These are phyloP conservation scores for Polylopha cassiicola DNA, from an alignment of 2,888 invertebrate species.

Conservation along the genomic window DNA sequence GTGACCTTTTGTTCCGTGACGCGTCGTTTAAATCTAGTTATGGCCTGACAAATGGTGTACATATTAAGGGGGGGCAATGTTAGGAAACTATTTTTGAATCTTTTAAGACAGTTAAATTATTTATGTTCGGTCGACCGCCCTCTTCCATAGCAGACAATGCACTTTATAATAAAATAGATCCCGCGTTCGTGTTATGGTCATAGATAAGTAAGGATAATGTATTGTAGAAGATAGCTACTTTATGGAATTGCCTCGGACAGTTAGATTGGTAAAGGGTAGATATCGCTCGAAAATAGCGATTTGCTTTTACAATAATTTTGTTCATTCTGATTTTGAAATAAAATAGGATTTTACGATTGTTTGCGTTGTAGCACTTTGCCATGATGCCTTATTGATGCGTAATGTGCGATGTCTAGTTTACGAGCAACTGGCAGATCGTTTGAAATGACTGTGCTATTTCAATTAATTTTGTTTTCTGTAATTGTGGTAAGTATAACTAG, in stretches of 20 bases:
- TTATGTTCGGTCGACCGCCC: constrained; percentile 70
- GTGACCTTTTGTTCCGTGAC: constrained; percentile 59
- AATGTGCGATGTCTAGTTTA: too few relatives aligned
- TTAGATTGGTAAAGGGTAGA: constrained; percentile 67
- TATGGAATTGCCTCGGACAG: constrained; percentile 68
- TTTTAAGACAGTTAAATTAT: constrained; percentile 78
- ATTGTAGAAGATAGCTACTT: constrained; percentile 70
- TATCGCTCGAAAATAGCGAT: constrained; percentile 53
- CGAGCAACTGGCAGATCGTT: too few relatives aligned
- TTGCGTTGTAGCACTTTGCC: constrained; percentile 30
- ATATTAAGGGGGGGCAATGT: constrained; percentile 76
- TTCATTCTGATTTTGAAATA: constrained; percentile 39
- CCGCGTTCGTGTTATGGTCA: constrained; percentile 67
- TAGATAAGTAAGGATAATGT: constrained; percentile 72
- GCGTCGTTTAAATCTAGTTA: constrained; percentile 75
- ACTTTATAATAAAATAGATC: constrained; percentile 76
- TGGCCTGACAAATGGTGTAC: constrained; percentile 77
- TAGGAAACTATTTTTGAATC: constrained; percentile 78
- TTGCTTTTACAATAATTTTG: constrained; percentile 52
- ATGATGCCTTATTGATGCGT: not conserved
- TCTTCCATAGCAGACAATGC: constrained; percentile 70
- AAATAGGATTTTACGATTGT: constrained; percentile 33
- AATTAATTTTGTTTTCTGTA: too few relatives aligned
- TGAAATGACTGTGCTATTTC: too few relatives aligned
- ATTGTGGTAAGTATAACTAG: too few relatives aligned